Base-by-base conservation (phyloP, 1,140 invertebrate genomes). In the Palaemon carinicauda region DNA sequence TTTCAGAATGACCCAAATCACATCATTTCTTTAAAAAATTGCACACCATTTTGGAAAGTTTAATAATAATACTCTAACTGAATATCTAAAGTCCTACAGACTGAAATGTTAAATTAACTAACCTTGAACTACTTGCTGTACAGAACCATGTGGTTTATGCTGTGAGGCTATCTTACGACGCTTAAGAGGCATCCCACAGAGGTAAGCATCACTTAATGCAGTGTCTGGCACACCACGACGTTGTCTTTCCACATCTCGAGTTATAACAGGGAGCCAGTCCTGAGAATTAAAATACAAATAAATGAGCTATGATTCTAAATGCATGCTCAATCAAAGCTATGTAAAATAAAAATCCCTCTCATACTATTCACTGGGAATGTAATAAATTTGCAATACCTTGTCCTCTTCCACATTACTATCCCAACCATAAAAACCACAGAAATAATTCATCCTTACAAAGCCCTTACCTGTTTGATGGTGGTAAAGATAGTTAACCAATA, bases 211-310 rank as follows among this genome's bases (percentile, higher is more conserved):
- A 89, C 94, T 91, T 33, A 89, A 74, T 52, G 73, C 74, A 24
- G 84, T 87, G 52, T 87, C 88, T 17, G 84, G 80, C 19, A 82
- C 79, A 24, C 88, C 84, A 27, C 85, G 83, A 12, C 78, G 75
- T 89, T 96, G 95, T 60, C 93, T 92, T 87, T 94, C 93, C 31
- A 94, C 91, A 91, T 97, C 96, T 24, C 94, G 92, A 10, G 94
- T 93, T 77, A 97, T 96, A 75, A 96, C 94, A 3, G 96, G 96
- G 27, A 97, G 94, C 96, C 96, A 97, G 69, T 96, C 95, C 95
- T 95, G 84, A 5, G 89, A 87, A 89, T 90, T 60, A 78, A 87
- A 77, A 14, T 24, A 24, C 3, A 51, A 15, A 12, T 14, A 77
- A 15, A 12, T 14, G 33, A 51, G 27, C 14, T 41, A 77, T 51